Base-by-base conservation (phyloP, 2,888 invertebrate species). In the Cryptophagus acutangulus region DNA sequence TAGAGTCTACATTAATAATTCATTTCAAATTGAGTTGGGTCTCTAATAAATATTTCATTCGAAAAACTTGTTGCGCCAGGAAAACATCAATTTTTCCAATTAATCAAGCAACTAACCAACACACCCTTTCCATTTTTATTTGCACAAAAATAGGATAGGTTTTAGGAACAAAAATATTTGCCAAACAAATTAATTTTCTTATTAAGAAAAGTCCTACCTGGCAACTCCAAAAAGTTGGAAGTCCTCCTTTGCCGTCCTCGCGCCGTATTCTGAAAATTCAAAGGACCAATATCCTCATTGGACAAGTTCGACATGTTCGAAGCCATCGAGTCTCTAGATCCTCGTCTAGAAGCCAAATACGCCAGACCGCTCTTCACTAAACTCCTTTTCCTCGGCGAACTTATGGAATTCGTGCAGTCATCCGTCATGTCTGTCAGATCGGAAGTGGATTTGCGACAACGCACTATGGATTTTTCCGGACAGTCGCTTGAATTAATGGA, bases 171-270 rank as follows among this genome's bases (percentile, higher is more conserved):
- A n/a, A n/a, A n/a, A n/a, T n/a, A n/a, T n/a, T n/a, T n/a, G n/a
- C n/a, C n/a, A n/a, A n/a, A n/a, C n/a, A n/a, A n/a, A n/a, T n/a
- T n/a, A n/a, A n/a, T n/a, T n/a, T n/a, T n/a, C n/a, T n/a, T n/a
- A n/a, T n/a, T n/a, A n/a, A n/a, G n/a, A n/a, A 26, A 6, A 8
- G 3, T 12, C 71, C 71, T 66, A 89, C 89, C 87, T 67, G 90
- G 90, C 53, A 90, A 69, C 66, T 90, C 90, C 36, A 90, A 73
- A 63, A 90, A 90, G 70, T 90, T 90, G 1, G 89, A 89, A 2
- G 88, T 89, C 52, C 89, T 73, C 17, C 90, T 72, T 62, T 88
- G 87, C 12, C 87, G 74, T 1, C 84, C 84, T 2, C 87, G 76
- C 54, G 82, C 81, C 15, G 86, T 84, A 48, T 83, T 80, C 60